Evolutionary conservation across 2,888 invertebrate genomes (phyloP), one percentile per base, ranked within the genome.

Genomic region (Malthinus seriepunctatus): DNA sequence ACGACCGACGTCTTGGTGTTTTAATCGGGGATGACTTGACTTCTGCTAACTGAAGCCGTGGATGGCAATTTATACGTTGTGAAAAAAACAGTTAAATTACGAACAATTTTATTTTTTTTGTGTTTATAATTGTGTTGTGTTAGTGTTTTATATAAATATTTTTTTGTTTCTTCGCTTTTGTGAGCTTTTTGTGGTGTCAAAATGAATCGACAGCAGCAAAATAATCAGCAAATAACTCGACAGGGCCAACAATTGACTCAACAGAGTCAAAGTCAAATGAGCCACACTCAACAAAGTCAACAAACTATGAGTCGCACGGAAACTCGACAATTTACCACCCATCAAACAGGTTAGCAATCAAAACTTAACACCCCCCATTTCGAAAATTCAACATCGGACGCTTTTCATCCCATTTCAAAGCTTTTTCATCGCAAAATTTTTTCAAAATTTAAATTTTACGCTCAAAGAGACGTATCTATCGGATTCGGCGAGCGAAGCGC

Each of bases 1-100:
- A 90, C 91, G 91, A 91, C 89, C 91, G 91, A 91, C 91, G 91
- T 91, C 91, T 91, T 90, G 89, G 87, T 86, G 81, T 83, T 77
- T 23, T 74, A 79, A 83, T 86, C 85, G 84, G 85, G 85, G 85
- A 87, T 85, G 85, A 88, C 86, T 87, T 88, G 74, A 86, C 85
- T 88, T 86, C 86, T 87, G 86, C 86, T 86, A 85, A 80, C 71
- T 79, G 79, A 78, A 80, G 80, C 82, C 81, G 80, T 80, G 80
- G 76, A 75, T 76, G 79, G 79, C 79, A 75, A 65, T 66, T 67
- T 68, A 73, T 70, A 69, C 71, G 71, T 71, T 68, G 70, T 69
- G 70, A 68, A 65, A 52, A 23, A 73, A 68, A 73, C 71, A 74
- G 71, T 72, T 60, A 55, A 38, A 56, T 42, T 51, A 61, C 60